Evolutionary conservation across 2,888 invertebrate species (phyloP).

Genomic region (Chloroclystis v-ata): DNA sequence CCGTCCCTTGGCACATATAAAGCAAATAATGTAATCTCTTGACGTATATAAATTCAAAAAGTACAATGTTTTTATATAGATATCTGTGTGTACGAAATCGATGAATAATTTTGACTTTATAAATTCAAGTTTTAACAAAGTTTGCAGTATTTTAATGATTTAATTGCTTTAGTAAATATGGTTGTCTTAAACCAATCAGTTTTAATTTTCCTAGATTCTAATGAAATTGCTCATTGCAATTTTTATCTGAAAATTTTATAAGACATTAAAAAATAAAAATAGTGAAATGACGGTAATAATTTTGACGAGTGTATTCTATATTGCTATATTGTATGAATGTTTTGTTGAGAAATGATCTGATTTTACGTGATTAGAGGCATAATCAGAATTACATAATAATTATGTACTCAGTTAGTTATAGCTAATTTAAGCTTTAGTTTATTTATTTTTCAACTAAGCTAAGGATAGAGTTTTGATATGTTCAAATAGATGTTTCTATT

Average conservation of each 20-base stretch:
- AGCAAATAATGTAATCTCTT: constrained; percentile 52
- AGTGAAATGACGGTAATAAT: not conserved
- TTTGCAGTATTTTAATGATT: not conserved
- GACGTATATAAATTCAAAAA: constrained; percentile 44
- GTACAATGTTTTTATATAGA: constrained; percentile 28
- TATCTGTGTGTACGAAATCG: too few relatives aligned
- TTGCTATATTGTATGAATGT: constrained; percentile 30
- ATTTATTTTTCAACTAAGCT: constrained; percentile 55
- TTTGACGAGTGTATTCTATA: constrained; percentile 19
- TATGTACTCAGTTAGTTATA: constrained; percentile 66
- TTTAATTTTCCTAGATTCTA: too few relatives aligned
- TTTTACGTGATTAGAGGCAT: constrained; percentile 53
- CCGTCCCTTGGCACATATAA: constrained; percentile 66
- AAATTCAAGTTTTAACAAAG: too few relatives aligned
- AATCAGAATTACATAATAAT: constrained; percentile 69
- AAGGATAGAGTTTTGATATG: constrained; percentile 30
- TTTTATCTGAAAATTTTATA: too few relatives aligned
- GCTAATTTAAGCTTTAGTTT: constrained; percentile 62
- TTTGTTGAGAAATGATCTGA: constrained; percentile 39
- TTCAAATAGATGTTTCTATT: constrained; percentile 48
- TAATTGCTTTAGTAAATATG: too few relatives aligned
- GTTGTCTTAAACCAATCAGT: not conserved
- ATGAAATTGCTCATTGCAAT: not conserved
- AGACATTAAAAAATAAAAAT: too few relatives aligned
- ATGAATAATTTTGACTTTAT: too few relatives aligned